Conservation (phyloP, 2,888 invertebrate species). For the Ectemnius continuus region DNA sequence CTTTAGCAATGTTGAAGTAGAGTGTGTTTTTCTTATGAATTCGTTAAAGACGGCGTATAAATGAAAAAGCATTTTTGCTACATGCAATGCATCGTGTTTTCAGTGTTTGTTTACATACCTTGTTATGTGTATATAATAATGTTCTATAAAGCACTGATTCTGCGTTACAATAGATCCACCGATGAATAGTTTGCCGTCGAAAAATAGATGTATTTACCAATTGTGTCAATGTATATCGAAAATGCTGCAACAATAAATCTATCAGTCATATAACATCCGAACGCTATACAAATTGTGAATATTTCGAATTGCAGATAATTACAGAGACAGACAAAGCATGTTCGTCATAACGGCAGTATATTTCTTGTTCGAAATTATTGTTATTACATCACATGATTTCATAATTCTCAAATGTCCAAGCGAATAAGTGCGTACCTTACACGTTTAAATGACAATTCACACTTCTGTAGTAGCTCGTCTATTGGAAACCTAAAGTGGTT, state of each 20-base stretch:
- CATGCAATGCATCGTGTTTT: background rate
- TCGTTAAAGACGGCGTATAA: conserved; percentile 2
- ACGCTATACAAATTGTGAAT: background rate
- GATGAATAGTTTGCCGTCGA: conserved; percentile 22
- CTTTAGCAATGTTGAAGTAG: conserved; percentile 20
- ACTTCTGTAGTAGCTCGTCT: conserved; percentile 6
- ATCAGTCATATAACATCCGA: conserved; percentile 10
- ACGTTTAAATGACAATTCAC: conserved; percentile 32
- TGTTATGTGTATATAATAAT: conserved; percentile 30
- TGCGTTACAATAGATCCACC: conserved; percentile 21
- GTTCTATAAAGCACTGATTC: conserved; percentile 14
- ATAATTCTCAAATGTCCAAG: conserved; percentile 14
- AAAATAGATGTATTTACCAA: conserved; percentile 35
- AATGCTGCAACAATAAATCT: conserved; percentile 43
- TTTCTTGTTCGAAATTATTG: conserved; percentile 15
- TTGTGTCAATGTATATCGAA: conserved; percentile 41
- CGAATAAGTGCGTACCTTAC: conserved; percentile 28
- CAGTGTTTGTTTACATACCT: conserved; percentile 17
- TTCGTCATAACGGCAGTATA: conserved; percentile 12
- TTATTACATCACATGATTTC: conserved; percentile 28
- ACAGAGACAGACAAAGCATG: background rate
- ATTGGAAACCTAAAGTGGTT: too few species aligned
- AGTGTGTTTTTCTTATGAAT: conserved; percentile 25
- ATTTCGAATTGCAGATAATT: too few species aligned
- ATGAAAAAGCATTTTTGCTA: background rate